Base-by-base conservation (phyloP, 2,113 vertebrate species). In the Hippocampus comes region DNA sequence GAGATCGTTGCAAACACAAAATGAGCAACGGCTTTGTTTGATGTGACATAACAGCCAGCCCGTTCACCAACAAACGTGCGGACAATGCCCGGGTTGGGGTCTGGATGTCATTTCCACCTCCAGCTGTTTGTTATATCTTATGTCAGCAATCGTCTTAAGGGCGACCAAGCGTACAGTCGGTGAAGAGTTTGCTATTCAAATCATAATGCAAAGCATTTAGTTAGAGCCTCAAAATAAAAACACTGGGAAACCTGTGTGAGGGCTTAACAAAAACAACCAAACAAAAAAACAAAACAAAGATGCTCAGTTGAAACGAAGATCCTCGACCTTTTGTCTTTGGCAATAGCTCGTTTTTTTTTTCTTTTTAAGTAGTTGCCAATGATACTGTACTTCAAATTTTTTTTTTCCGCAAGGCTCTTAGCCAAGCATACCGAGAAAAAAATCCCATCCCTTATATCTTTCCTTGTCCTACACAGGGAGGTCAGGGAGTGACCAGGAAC, bases 401-500 rank as follows among this genome's bases (percentile, higher is more conserved):
- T 49, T 78, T 69, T 46, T 79, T 63, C 53, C 41, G 25, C 63
- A 70, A 65, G 21, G 57, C 38, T 53, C 49, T 66, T 60, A 59
- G 30, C 60, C n/a, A 64, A 15, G 0, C 72, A 75, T 74, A 34
- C 53, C 21, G 25, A 15, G 59, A n/a, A 67, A 70, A 38, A 38
- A 77, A 76, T 77, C 57, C 77, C 23, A 60, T 74, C 72, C 67
- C 71, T 30, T 77, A 51, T 67, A 34, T 51, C 38, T 56, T 65
- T 68, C 49, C 73, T 72, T 46, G 77, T 4, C 30, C 77, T 63
- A 71, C 81, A 82, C 85, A 1, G 14, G 84, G 85, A 89, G 89
- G 86, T 93, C 90, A 91, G 77, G 75, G 84, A 86, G 87, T 84
- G 89, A 93, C 86, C 89, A 63, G 76, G 78, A 14, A 70, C 89